Percentiles rank a stretch among this genome's conserved stretches.
Conservation (phyloP, 1,140 invertebrate genomes). For the Pygmarrhopalites habei region DNA sequence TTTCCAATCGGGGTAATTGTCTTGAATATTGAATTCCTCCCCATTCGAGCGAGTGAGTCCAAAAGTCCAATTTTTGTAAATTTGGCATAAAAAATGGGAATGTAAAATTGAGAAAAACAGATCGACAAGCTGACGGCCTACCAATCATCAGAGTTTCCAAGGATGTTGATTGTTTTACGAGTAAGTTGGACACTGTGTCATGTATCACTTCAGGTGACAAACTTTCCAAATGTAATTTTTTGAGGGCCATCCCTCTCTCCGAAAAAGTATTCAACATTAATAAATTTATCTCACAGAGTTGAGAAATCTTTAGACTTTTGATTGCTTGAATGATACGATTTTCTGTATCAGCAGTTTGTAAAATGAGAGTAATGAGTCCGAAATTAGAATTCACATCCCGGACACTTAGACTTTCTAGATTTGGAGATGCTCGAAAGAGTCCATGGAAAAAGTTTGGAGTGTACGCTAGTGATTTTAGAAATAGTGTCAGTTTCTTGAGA, state of each 20-base stretch:
- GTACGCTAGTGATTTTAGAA: not conserved
- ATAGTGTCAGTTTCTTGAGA: not conserved
- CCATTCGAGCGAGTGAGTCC: constrained; percentile 13
- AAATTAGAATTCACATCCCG: constrained; percentile 7
- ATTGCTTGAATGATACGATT: not conserved
- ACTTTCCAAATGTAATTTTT: not conserved
- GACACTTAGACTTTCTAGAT: not conserved
- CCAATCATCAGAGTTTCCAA: constrained; percentile 1
- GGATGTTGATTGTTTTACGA: not conserved
- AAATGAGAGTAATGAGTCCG: not conserved
- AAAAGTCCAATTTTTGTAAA: constrained; percentile 3
- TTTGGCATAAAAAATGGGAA: constrained; percentile 11
- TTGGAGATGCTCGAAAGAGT: not conserved
- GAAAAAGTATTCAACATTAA: not conserved
- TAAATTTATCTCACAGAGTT: not conserved
- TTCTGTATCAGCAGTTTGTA: not conserved
- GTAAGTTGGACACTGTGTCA: not conserved
- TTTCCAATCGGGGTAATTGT: not conserved
- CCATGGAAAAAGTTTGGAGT: not conserved
- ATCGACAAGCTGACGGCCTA: constrained; percentile 2
- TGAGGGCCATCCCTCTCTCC: not conserved
- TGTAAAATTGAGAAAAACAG: constrained; percentile 5
- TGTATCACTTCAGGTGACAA: constrained; percentile 2
- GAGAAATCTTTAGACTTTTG: not conserved
- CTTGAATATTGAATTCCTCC: constrained; percentile 3